These are phyloP conservation scores for Chaenodraco wilsoni DNA, from an alignment of 2,797 vertebrate genomes.

Conservation along the genomic window DNA sequence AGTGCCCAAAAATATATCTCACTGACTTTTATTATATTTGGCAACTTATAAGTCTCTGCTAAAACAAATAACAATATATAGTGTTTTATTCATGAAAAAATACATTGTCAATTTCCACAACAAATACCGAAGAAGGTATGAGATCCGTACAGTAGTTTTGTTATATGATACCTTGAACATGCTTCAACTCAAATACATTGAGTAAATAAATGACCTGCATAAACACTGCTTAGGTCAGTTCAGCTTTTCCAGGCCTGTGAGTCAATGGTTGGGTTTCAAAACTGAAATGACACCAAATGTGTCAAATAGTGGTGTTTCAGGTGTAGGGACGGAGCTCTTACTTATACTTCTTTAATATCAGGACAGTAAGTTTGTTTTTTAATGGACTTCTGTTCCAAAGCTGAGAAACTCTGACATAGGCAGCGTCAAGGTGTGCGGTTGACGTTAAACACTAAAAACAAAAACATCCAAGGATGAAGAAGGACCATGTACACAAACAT, in stretches of 20 bases:
- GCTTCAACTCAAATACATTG: conserved; percentile 36
- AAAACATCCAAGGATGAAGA: no score
- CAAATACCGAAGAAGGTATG: conserved; percentile 45
- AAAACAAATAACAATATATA: conserved; percentile 61
- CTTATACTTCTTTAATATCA: no score
- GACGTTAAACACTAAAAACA: no score
- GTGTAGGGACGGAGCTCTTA: neutral
- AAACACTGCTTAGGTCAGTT: conserved; percentile 4
- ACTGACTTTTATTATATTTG: conserved; percentile 52
- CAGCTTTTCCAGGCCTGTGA: neutral
- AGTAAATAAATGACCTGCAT: conserved; percentile 8
- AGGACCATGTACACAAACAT: no score
- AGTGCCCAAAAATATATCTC: conserved; percentile 68
- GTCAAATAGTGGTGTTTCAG: neutral
- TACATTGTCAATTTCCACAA: conserved; percentile 67
- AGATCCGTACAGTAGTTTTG: conserved; percentile 40
- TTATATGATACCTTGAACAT: conserved; percentile 30
- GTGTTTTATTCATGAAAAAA: conserved; percentile 74
- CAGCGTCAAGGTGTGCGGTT: neutral
- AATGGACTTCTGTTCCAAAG: neutral
- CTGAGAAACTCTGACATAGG: neutral
- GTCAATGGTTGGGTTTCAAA: neutral
- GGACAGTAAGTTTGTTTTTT: no score
- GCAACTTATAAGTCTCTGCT: conserved; percentile 58
- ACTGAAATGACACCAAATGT: neutral